Conservation (phyloP, 2,113 vertebrate genomes). For the Otus sunia region DNA sequence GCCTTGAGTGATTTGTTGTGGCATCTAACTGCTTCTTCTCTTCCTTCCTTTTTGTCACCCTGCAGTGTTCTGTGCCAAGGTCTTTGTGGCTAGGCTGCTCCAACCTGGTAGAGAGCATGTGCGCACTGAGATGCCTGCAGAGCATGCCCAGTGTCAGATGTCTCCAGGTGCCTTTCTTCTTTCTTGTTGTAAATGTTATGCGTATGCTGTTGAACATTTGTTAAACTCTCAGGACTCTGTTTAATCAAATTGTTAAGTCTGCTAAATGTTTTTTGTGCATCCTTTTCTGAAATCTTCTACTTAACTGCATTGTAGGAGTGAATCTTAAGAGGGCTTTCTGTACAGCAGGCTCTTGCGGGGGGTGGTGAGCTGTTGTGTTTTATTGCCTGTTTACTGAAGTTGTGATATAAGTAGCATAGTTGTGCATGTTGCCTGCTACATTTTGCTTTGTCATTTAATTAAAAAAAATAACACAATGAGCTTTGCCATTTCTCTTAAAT, state of each 20-base stretch:
- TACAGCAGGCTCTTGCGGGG: slow-evolving; percentile 8
- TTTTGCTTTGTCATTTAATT: slow-evolving; percentile 71
- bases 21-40: slow-evolving; percentile 91
- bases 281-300: slow-evolving; percentile 73
- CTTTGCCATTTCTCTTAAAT: slow-evolving; percentile 35
- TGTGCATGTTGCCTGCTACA: slow-evolving; percentile 68
- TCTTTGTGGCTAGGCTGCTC: slow-evolving; percentile 99
- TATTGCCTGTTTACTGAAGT: slow-evolving; percentile 42
- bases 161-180: slow-evolving; percentile 98
- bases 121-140: slow-evolving; percentile 99
- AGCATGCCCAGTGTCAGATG: slow-evolving; percentile 99
- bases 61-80: slow-evolving; percentile 99
- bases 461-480: slow-evolving; percentile 3
- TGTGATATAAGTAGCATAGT: slow-evolving; percentile 69
- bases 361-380: slow-evolving; percentile 63
- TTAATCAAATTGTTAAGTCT: slow-evolving; percentile 81
- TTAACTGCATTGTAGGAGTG: slow-evolving; percentile 47
- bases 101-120: slow-evolving; percentile 99
- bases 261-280: slow-evolving; percentile 81
- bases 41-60: slow-evolving; percentile 94
- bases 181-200: slow-evolving; percentile 88
- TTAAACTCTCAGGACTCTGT: slow-evolving; percentile 81
- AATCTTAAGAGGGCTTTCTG: slow-evolving; percentile 52
- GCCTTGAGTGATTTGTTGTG: slow-evolving; percentile 82
- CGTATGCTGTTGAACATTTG: slow-evolving; percentile 82